A percentile compares a stretch with the other conserved stretches of the same genome.
Evolutionary conservation across 2,113 vertebrate species (phyloP).

Genomic region (Ibidorhyncha struthersii): DNA sequence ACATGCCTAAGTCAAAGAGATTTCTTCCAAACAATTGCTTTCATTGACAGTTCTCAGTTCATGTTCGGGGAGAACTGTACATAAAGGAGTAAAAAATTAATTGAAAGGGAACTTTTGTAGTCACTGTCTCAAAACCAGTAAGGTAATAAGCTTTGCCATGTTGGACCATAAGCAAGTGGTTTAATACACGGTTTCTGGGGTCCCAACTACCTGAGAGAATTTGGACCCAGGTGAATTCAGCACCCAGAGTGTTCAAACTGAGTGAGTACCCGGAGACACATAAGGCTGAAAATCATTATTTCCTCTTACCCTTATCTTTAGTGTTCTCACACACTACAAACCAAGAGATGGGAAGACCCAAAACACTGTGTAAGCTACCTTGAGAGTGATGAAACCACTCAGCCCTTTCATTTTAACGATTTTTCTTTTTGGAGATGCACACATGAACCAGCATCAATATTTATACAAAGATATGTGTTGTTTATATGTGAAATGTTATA

Average conservation of each 20-base stretch:
- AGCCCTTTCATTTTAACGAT: background rate
- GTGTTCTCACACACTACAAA: constrained; percentile 20
- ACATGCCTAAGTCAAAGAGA: background rate
- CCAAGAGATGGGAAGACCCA: constrained; percentile 33
- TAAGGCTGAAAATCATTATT: background rate
- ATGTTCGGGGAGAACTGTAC: background rate
- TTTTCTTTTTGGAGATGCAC: background rate
- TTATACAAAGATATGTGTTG: background rate
- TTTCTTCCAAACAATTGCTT: background rate
- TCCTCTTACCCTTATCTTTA: background rate
- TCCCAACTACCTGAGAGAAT: background rate
- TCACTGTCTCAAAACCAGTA: background rate
- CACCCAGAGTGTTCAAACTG: background rate
- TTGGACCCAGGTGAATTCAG: background rate
- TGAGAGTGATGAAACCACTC: background rate
- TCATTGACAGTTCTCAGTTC: background rate
- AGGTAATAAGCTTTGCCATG: background rate
- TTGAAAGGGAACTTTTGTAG: background rate
- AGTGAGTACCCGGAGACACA: background rate
- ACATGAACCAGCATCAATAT: background rate
- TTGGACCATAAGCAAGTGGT: background rate
- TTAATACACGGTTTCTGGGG: background rate
- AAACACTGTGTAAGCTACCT: background rate
- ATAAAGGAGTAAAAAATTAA: background rate
- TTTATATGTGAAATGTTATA: background rate